Conservation (phyloP, 2,113 vertebrate genomes). For the Petrocephalus microphthalmus region DNA sequence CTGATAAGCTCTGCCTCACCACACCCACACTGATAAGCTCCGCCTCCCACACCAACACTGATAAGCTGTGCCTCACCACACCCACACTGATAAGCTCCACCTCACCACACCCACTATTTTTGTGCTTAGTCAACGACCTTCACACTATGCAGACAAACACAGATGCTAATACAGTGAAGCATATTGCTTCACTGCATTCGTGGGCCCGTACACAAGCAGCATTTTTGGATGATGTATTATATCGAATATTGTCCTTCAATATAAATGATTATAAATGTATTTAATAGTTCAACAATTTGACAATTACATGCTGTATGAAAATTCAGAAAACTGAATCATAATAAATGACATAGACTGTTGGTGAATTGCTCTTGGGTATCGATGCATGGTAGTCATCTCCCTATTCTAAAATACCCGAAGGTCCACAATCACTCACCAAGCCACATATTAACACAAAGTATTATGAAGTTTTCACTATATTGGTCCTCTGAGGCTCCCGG, state of each 20-base stretch:
- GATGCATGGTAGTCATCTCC: neutral
- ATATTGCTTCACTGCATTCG: too few species aligned
- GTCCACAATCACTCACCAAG: neutral
- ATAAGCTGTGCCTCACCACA: too few species aligned
- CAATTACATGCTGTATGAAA: neutral
- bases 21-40: neutral
- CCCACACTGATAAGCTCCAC: too few species aligned
- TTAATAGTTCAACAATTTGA: neutral
- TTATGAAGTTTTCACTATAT: neutral
- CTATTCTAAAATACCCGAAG: neutral
- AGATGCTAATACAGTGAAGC: slow-evolving; percentile 31
- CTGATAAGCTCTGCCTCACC: neutral
- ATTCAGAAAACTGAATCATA: neutral
- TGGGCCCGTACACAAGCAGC: slow-evolving; percentile 31
- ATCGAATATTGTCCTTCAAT: slow-evolving; percentile 35
- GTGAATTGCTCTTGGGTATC: neutral
- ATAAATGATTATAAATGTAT: slow-evolving; percentile 9
- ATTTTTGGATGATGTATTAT: slow-evolving; percentile 32
- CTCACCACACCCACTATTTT: neutral
- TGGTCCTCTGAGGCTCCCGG: neutral
- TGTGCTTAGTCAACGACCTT: slow-evolving; percentile 21
- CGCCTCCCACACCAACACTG: neutral
- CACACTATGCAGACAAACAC: slow-evolving; percentile 26
- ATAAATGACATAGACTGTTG: slow-evolving; percentile 4
- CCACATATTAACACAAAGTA: neutral